Evolutionary conservation across 2,888 invertebrate species (phyloP), one percentile per base, ranked within the genome.

Genomic region (Erebia palarica): DNA sequence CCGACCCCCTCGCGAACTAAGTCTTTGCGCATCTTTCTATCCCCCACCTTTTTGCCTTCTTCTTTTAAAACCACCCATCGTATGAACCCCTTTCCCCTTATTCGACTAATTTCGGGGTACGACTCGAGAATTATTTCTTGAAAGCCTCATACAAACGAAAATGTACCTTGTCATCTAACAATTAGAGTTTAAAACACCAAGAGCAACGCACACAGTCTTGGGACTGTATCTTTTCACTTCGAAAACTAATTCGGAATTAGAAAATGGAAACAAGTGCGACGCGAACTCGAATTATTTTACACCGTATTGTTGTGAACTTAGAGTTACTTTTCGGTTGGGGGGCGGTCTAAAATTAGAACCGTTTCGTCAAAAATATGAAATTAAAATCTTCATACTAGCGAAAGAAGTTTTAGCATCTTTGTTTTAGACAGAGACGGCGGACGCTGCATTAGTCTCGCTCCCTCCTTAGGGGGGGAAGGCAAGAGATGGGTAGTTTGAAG

Each of bases 371-470:
- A 93, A 93, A 93, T 93, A 93, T 92, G 92, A 93, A 93, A 93
- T 93, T 93, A 93, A 93, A 93, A 92, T 93, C 92, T 93, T 93
- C 91, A 92, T 93, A 92, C 92, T 92, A 92, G 91, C 92, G 91
- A 93, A 93, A 93, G 93, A 93, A 93, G 92, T 93, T 93, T 92
- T 92, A 93, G 93, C 93, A 93, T 93, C 93, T 93, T 93, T 93
- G 93, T 93, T 93, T 93, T 93, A 93, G 93, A 93, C 91, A 78
- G 92, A 91, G 93, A 93, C 80, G 82, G 90, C 84, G 81, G 86
- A 86, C 84, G 86, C 81, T 89, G 91, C 91, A 91, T 92, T 92
- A 92, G 93, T 92, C 92, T 88, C 89, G 85, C 90, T 92, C 90
- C 80, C 78, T 83, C 73, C 73, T 70, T 78, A 80, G 78, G 79